Conservation (phyloP, 2,113 vertebrate species). For the Poeciliopsis turrubarensis region DNA sequence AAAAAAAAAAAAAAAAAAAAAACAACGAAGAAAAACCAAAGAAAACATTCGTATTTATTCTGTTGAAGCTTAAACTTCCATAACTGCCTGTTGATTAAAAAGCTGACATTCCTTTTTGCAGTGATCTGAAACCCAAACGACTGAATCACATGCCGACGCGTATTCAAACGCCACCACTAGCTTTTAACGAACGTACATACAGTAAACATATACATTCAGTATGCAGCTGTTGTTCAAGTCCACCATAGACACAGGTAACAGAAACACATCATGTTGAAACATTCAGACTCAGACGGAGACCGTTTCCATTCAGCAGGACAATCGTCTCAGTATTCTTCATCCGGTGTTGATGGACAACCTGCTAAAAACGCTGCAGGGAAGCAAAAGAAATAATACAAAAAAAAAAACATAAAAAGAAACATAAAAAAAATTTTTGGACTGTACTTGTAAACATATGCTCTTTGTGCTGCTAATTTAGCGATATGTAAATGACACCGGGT, state of each 20-base stretch:
- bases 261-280: slow-evolving; percentile 52
- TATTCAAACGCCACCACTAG: slow-evolving; percentile 49
- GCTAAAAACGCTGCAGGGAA: slow-evolving; percentile 9
- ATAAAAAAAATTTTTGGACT: too few species aligned
- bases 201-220: slow-evolving; percentile 61
- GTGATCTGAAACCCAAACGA: slow-evolving; percentile 35
- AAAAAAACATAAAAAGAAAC: background rate
- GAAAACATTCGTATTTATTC: slow-evolving; percentile 54
- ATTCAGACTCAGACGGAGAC: slow-evolving; percentile 39
- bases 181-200: slow-evolving; percentile 52
- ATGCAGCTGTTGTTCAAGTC: slow-evolving; percentile 58
- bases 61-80: slow-evolving; percentile 26
- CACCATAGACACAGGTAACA: slow-evolving; percentile 60
- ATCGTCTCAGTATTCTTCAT: background rate
- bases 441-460: background rate
- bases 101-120: slow-evolving; percentile 37
- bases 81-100: slow-evolving; percentile 30
- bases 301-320: slow-evolving; percentile 8
- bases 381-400: background rate
- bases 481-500: background rate
- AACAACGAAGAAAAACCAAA: too few species aligned
- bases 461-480: background rate
- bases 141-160: slow-evolving; percentile 48
- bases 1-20: background rate
- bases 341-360: background rate